Evolutionary conservation across 2,113 vertebrate species (phyloP).

Genomic region (Aphyosemion australe): DNA sequence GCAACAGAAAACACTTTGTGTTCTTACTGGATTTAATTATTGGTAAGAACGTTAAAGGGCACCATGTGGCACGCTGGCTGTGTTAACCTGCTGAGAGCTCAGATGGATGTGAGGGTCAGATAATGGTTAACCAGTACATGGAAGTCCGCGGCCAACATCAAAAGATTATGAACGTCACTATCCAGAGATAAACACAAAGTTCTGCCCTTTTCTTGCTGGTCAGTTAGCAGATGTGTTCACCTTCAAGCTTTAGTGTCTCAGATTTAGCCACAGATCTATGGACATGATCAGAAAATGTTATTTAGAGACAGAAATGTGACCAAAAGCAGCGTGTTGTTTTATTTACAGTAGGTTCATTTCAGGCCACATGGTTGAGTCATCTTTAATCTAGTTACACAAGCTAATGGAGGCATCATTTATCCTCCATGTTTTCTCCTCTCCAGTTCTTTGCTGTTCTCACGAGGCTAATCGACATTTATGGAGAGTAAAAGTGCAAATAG

Average conservation of each 20-base stretch:
- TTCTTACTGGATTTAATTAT: constrained; percentile 3
- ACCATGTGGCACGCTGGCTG: not conserved
- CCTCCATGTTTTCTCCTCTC: not conserved
- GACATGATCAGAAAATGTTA: not conserved
- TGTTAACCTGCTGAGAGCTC: constrained; percentile 8
- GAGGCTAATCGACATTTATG: not conserved
- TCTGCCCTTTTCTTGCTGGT: not conserved
- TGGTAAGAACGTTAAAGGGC: not conserved
- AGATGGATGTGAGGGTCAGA: not conserved
- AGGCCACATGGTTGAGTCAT: too few relatives aligned
- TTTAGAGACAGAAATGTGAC: not conserved
- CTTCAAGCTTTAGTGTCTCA: not conserved
- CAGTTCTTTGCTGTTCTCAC: not conserved
- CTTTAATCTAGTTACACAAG: too few relatives aligned
- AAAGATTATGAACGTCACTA: constrained; percentile 8
- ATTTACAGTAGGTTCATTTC: not conserved
- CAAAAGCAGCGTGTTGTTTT: not conserved
- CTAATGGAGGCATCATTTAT: not conserved
- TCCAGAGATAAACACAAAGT: not conserved
- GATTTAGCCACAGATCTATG: not conserved
- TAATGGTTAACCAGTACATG: constrained; percentile 34
- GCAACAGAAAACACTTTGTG: not conserved
- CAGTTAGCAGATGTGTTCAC: too few relatives aligned
- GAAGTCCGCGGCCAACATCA: constrained; percentile 19
- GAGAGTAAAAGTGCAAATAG: too few relatives aligned